Conservation (phyloP, 2,797 vertebrate genomes). For the Myotis daubentonii region DNA sequence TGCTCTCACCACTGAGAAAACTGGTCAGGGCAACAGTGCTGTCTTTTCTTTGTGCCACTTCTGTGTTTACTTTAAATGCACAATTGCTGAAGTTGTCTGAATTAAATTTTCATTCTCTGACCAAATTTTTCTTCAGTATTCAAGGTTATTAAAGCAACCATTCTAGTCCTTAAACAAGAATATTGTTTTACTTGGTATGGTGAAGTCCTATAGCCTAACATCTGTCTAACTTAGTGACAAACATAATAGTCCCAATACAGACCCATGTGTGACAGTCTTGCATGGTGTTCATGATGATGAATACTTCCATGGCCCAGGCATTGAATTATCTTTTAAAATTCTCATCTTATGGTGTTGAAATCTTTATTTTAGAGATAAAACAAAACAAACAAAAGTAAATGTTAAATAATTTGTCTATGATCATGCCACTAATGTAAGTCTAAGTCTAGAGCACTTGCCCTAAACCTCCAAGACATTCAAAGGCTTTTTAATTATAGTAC, state of each 20-base stretch:
- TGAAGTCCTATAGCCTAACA: not conserved
- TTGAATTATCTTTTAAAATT: not conserved
- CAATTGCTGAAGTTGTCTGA: not conserved
- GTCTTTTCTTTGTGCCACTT: not conserved
- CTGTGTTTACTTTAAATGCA: not conserved
- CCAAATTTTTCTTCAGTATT: not conserved
- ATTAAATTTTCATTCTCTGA: no score
- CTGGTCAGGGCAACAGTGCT: no score
- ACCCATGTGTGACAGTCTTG: not conserved
- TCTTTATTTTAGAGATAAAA: not conserved
- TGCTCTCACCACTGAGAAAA: no score
- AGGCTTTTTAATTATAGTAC: not conserved
- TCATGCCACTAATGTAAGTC: not conserved
- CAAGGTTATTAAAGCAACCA: not conserved
- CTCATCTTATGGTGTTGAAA: not conserved
- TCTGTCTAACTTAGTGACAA: not conserved
- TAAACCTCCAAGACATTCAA: not conserved
- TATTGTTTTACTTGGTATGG: not conserved
- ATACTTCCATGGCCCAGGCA: not conserved
- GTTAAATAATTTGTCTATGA: not conserved
- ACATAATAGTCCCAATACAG: not conserved
- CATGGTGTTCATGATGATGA: not conserved
- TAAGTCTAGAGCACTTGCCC: not conserved
- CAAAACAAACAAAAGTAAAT: not conserved
- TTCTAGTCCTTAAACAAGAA: not conserved